A percentile compares a stretch with the other conserved stretches of the same genome.
These are phyloP conservation scores for Tenthredo distinguenda DNA, from an alignment of 2,888 invertebrate genomes.

Conservation along the genomic window DNA sequence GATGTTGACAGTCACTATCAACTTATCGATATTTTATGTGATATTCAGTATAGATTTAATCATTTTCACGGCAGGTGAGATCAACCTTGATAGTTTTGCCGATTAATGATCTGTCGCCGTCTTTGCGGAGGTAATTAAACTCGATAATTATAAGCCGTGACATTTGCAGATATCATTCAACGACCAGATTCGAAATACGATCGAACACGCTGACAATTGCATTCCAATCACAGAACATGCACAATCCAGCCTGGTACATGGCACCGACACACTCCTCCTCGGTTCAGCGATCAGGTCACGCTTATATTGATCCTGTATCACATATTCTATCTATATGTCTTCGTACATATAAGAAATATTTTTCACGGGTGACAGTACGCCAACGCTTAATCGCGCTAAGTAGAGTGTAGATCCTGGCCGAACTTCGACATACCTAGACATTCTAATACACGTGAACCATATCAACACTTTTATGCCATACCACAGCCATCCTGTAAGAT, in stretches of 20 bases:
- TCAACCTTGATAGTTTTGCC: constrained; percentile 8
- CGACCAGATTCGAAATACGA: neutral
- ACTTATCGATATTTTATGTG: neutral
- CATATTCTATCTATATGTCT: neutral
- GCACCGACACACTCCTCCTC: constrained; percentile 65
- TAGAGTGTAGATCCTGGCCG: constrained; percentile 37
- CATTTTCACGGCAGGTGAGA: constrained; percentile 38
- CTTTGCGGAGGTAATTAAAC: constrained; percentile 42
- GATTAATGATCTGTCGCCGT: constrained; percentile 11
- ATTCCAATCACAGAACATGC: constrained; percentile 31
- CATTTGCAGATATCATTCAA: constrained; percentile 14
- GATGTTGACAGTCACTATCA: neutral
- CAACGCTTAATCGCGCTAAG: constrained; percentile 26
- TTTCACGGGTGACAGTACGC: constrained; percentile 30
- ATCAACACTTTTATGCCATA: neutral
- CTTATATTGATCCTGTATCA: constrained; percentile 51
- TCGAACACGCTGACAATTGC: constrained; percentile 14
- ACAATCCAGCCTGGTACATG: constrained; percentile 36
- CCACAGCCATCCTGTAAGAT: neutral
- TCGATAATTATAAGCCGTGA: constrained; percentile 27
- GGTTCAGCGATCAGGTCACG: constrained; percentile 72
- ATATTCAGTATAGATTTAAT: constrained; percentile 25
- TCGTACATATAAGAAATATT: neutral
- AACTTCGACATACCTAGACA: neutral
- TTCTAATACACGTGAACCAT: neutral